Evolutionary conservation across 2,888 invertebrate genomes (phyloP).

Genomic region (Sinotaia quadrata): DNA sequence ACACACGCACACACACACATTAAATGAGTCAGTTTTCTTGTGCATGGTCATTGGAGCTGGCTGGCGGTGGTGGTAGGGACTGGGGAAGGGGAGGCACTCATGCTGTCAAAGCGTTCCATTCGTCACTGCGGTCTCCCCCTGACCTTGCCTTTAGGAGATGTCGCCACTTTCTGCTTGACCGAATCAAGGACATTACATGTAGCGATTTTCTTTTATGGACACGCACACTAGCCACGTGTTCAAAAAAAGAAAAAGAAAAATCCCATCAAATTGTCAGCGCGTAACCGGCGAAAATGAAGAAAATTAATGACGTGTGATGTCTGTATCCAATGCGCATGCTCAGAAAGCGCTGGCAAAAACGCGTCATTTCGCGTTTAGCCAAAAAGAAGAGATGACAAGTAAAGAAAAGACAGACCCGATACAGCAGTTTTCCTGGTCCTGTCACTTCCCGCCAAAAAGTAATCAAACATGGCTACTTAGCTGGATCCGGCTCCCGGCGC

Average conservation of each 20-base stretch:
- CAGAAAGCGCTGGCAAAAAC: neutral
- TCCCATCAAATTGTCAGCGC: neutral
- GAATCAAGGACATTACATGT: no score
- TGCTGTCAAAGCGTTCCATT: no score
- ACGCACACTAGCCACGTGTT: neutral
- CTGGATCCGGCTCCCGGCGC: constrained; percentile 12
- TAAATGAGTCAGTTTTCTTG: no score
- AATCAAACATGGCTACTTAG: constrained; percentile 14
- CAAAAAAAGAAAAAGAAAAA: no score
- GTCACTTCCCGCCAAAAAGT: neutral
- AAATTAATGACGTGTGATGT: constrained; percentile 2
- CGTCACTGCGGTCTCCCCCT: no score
- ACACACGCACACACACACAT: no score
- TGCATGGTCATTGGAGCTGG: no score
- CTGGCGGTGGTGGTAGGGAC: no score
- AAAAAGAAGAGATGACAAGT: neutral
- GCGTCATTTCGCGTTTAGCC: neutral
- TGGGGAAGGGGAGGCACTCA: no score
- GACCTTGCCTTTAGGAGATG: no score
- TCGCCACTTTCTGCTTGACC: no score
- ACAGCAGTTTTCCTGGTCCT: neutral
- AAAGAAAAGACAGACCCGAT: neutral
- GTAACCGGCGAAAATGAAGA: neutral
- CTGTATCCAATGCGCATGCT: neutral
- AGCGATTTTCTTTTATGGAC: no score